Evolutionary conservation across 1,140 invertebrate genomes (phyloP).

Genomic region (Chrysomallon squamiferum): DNA sequence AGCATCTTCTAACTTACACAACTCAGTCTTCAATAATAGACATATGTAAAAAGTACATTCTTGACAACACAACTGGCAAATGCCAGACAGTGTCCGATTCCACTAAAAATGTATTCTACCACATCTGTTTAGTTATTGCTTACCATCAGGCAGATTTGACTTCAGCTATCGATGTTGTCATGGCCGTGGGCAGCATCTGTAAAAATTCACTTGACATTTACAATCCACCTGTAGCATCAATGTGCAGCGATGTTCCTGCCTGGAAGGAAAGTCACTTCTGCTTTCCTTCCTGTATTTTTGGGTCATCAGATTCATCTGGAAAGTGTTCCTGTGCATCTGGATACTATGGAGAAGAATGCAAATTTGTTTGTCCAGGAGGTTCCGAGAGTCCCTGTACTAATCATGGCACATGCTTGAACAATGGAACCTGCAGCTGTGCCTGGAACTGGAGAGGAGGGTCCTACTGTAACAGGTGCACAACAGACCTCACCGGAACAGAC

Average conservation of each 20-base stretch:
- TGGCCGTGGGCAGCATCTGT: slow-evolving; percentile 21
- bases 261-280: slow-evolving; percentile 13
- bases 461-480: slow-evolving; percentile 22
- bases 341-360: slow-evolving; percentile 25
- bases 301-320: slow-evolving; percentile 6
- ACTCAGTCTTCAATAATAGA: too few species aligned
- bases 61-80: too few species aligned
- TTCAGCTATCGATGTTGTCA: slow-evolving; percentile 21
- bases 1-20: too few species aligned
- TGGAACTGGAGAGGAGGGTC: slow-evolving; percentile 32
- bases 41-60: too few species aligned
- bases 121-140: too few species aligned
- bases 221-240: background rate
- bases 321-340: slow-evolving; percentile 27
- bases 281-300: slow-evolving; percentile 21
- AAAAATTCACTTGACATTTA: background rate
- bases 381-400: slow-evolving; percentile 24
- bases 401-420: slow-evolving; percentile 21
- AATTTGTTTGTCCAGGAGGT: slow-evolving; percentile 25
- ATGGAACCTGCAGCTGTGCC: slow-evolving; percentile 25
- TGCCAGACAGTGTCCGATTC: too few species aligned
- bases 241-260: slow-evolving; percentile 1
- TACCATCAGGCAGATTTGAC: too few species aligned
- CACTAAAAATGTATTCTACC: too few species aligned
- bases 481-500: slow-evolving; percentile 18